Evolutionary conservation across 2,888 invertebrate species (phyloP).

Genomic region (Rhagium mordax): DNA sequence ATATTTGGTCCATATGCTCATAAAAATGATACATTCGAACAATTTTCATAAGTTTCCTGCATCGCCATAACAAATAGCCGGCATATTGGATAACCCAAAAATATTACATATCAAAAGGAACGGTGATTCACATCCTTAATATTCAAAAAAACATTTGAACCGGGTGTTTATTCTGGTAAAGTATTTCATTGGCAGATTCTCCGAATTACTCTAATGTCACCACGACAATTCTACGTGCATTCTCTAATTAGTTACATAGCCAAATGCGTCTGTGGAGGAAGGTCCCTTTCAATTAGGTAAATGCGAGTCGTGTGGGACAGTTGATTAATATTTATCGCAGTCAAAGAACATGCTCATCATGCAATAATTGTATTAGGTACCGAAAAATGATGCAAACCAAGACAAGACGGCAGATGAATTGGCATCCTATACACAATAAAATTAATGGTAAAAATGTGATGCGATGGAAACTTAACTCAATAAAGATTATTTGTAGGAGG

Average conservation of each 20-base stretch:
- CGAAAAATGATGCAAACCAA: too few relatives aligned
- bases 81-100: background rate
- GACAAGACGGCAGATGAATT: too few relatives aligned
- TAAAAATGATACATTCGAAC: constrained; percentile 14
- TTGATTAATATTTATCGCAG: too few relatives aligned
- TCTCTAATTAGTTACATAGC: background rate
- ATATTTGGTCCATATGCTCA: constrained; percentile 3
- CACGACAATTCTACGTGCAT: background rate
- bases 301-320: background rate
- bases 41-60: constrained; percentile 2
- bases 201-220: background rate
- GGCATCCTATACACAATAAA: too few relatives aligned
- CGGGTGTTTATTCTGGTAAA: background rate
- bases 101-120: background rate
- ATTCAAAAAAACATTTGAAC: background rate
- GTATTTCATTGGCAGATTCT: background rate
- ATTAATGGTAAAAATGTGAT: too few relatives aligned
- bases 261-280: background rate
- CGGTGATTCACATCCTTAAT: background rate
- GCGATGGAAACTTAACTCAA: too few relatives aligned
- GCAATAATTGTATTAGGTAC: too few relatives aligned
- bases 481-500: too few relatives aligned
- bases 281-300: background rate
- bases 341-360: too few relatives aligned
- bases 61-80: background rate